Conservation (phyloP, 2,113 vertebrate genomes). For the Limnothrissa miodon region DNA sequence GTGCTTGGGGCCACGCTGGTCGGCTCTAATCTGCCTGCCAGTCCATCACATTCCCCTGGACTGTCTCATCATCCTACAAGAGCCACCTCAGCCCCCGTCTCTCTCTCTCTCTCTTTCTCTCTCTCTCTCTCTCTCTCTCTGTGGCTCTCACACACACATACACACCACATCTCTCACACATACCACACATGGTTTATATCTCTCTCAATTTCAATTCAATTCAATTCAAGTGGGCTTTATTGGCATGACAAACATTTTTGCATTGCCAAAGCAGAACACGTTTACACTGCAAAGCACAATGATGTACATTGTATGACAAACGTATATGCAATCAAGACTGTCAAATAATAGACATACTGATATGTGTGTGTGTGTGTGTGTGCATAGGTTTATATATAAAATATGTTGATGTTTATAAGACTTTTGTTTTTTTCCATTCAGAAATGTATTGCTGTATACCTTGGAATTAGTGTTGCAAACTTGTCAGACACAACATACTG, state of each 20-base stretch:
- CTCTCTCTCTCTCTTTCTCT: background rate
- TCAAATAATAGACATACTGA: background rate
- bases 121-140: constrained; percentile 14
- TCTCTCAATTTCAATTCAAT: background rate
- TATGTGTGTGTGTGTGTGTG: background rate
- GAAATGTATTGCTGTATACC: too few relatives aligned
- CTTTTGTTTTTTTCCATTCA: background rate
- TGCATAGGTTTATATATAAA: background rate
- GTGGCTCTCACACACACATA: constrained; percentile 12
- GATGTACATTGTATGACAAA: too few relatives aligned
- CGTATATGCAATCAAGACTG: background rate
- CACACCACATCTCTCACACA: background rate
- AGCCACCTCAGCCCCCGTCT: constrained; percentile 11
- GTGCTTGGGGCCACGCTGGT: constrained; percentile 66
- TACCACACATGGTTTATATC: background rate
- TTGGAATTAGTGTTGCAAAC: too few relatives aligned
- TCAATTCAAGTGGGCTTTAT: background rate
- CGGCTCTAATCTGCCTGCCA: constrained; percentile 63
- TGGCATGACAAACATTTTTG: background rate
- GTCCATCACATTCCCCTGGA: constrained; percentile 40
- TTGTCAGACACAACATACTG: too few relatives aligned
- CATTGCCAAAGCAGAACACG: background rate
- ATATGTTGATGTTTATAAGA: background rate
- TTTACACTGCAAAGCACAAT: too few relatives aligned
- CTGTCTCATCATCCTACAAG: constrained; percentile 26